These are phyloP conservation scores for Scaptomyza graminum DNA, from an alignment of 1,140 invertebrate species.

Conservation along the genomic window DNA sequence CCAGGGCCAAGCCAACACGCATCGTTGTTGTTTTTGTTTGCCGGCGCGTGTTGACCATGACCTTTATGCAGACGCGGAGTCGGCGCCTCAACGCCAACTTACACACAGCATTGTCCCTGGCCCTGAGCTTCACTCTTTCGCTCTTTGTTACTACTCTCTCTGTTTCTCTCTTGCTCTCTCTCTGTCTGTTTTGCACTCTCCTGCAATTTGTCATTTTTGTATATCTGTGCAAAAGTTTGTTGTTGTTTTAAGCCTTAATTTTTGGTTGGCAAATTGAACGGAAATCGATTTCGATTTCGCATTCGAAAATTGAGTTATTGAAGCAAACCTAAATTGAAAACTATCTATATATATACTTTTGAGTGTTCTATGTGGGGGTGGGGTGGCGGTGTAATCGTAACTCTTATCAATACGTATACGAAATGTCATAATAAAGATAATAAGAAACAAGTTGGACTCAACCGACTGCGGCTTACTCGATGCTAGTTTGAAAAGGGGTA, in stretches of 20 bases:
- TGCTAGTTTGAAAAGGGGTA: no score
- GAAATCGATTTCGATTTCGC: conserved; percentile 79
- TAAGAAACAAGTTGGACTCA: no score
- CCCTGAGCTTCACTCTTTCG: conserved; percentile 13
- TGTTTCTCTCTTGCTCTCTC: background rate
- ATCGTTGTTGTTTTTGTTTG: background rate
- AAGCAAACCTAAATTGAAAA: conserved; percentile 29
- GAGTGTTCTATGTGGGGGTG: background rate
- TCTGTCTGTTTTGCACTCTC: background rate
- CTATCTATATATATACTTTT: background rate
- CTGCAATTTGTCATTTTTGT: background rate
- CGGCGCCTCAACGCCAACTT: conserved; percentile 71
- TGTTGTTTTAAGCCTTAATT: conserved; percentile 34
- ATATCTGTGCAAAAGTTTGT: conserved; percentile 34
- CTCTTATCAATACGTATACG: conserved; percentile 6
- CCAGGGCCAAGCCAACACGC: conserved; percentile 25
- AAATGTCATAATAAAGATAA: conserved; percentile 29
- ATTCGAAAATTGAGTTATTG: conserved; percentile 66
- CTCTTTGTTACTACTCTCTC: conserved; percentile 1
- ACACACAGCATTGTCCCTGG: conserved; percentile 27
- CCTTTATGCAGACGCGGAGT: conserved; percentile 73
- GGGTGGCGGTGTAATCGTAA: conserved; percentile 21
- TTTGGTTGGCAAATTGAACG: conserved; percentile 63
- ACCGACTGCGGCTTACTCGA: no score
- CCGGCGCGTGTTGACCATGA: conserved; percentile 59